Percentiles rank a stretch among this genome's conserved stretches.
Evolutionary conservation across 2,113 vertebrate species (phyloP).

Genomic region (Pyxicephalus adspersus): DNA sequence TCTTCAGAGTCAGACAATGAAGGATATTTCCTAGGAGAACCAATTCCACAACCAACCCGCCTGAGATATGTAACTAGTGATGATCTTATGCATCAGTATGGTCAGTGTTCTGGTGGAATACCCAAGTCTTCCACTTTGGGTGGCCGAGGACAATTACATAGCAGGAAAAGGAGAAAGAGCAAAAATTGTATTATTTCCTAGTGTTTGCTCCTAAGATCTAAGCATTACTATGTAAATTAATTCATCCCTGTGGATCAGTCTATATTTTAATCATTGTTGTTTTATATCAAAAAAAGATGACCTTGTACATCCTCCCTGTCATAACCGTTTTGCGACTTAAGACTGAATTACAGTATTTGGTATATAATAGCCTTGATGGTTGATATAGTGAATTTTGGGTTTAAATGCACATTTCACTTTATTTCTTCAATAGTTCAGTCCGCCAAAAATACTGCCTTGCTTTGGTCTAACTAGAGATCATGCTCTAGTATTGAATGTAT

Average conservation of each 20-base stretch:
- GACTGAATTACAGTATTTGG: slow-evolving; percentile 62
- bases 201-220: slow-evolving; percentile 62
- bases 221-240: slow-evolving; percentile 74
- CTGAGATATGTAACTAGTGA: slow-evolving; percentile 92
- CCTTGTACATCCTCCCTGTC: neutral
- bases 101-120: slow-evolving; percentile 74
- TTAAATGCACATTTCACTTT: slow-evolving; percentile 76
- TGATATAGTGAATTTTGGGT: slow-evolving; percentile 70
- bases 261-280: slow-evolving; percentile 67
- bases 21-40: slow-evolving; percentile 96
- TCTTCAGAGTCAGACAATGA: slow-evolving; percentile 97
- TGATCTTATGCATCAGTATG: slow-evolving; percentile 93
- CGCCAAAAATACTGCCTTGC: slow-evolving; percentile 59
- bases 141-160: slow-evolving; percentile 86
- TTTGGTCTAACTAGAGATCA: slow-evolving; percentile 45
- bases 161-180: slow-evolving; percentile 94
- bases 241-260: slow-evolving; percentile 78
- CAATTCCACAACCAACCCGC: slow-evolving; percentile 89
- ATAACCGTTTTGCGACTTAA: slow-evolving; percentile 44
- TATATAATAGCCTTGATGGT: slow-evolving; percentile 68
- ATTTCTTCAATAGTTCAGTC: slow-evolving; percentile 63
- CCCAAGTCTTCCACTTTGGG: slow-evolving; percentile 82
- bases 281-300: slow-evolving; percentile 61
- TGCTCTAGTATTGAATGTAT: slow-evolving; percentile 61
- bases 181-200: slow-evolving; percentile 98